These are phyloP conservation scores for Callithrix jacchus DNA, from an alignment of 2,113 vertebrate species.

Conservation along the genomic window DNA sequence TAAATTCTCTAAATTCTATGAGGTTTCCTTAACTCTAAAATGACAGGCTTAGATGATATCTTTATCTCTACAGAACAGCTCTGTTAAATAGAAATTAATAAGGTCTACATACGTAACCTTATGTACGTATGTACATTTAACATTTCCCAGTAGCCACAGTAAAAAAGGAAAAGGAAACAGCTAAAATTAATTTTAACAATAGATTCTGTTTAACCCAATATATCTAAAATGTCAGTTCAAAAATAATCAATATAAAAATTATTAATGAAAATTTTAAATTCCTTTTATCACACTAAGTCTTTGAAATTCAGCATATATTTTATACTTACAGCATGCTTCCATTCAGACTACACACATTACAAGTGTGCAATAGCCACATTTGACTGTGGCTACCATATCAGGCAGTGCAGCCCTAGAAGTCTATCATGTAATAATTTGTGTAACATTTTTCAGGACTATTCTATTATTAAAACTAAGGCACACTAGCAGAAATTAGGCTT, in stretches of 20 bases:
- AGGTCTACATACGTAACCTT: neutral
- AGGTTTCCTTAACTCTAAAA: constrained; percentile 25
- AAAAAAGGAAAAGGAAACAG: constrained; percentile 27
- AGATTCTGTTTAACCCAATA: neutral
- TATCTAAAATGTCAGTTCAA: constrained; percentile 1
- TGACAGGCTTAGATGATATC: neutral
- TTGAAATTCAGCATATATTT: neutral
- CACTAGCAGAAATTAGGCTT: neutral
- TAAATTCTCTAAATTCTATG: neutral
- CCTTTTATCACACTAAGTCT: neutral
- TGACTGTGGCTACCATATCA: neutral
- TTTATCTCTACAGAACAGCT: neutral
- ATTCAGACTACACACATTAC: neutral
- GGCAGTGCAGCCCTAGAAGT: neutral
- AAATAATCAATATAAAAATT: neutral
- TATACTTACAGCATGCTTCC: neutral
- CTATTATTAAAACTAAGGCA: neutral
- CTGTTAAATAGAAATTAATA: neutral
- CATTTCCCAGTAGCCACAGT: neutral
- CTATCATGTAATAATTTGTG: neutral
- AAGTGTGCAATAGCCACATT: neutral
- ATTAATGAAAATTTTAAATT: neutral
- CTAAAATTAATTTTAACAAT: neutral
- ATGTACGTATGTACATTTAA: no score
- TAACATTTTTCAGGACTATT: neutral